phyloP scores from a whole-genome alignment of 2,888 invertebrate species.

The Brachypterus glaber region DNA sequence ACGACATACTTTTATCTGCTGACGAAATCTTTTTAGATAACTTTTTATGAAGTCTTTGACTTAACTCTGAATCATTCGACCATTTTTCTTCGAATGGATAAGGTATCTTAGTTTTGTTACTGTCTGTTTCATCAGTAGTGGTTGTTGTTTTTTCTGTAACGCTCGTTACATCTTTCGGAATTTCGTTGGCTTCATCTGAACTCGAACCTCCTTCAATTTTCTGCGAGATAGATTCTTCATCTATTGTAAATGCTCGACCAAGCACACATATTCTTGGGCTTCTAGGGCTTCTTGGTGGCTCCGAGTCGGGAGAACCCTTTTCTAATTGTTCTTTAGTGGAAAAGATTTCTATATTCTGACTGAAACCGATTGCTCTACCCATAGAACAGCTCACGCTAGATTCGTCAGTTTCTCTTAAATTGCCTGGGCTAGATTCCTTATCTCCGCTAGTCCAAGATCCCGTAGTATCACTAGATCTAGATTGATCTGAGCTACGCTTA shows the following conservation, averaged over 20 bases:
- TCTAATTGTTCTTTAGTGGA: slow-evolving; percentile 54
- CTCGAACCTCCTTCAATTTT: slow-evolving; percentile 27
- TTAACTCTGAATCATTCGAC: slow-evolving; percentile 40
- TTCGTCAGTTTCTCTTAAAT: slow-evolving; percentile 58
- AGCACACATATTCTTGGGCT: slow-evolving; percentile 38
- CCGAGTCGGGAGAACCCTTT: slow-evolving; percentile 33
- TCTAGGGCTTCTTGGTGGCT: slow-evolving; percentile 35
- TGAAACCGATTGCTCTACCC: slow-evolving; percentile 67
- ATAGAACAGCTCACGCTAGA: slow-evolving; percentile 72
- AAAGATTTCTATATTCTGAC: slow-evolving; percentile 59
- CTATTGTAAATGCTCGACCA: slow-evolving; percentile 40
- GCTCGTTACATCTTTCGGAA: slow-evolving; percentile 34
- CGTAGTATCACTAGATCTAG: slow-evolving; percentile 67
- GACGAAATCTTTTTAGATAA: slow-evolving; percentile 38
- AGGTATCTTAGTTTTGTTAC: slow-evolving; percentile 30
- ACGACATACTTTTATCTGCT: slow-evolving; percentile 36
- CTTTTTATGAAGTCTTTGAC: slow-evolving; percentile 37
- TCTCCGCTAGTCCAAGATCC: slow-evolving; percentile 72
- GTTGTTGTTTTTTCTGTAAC: slow-evolving; percentile 29
- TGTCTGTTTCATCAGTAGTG: slow-evolving; percentile 17
- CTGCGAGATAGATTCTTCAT: slow-evolving; percentile 35
- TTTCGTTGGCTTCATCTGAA: slow-evolving; percentile 35
- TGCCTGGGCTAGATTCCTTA: slow-evolving; percentile 54
- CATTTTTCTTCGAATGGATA: slow-evolving; percentile 42
- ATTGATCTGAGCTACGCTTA: slow-evolving; percentile 63